A percentile compares a stretch with the other conserved stretches of the same genome.
Conservation (phyloP, 35 echinoderm and acorn worm species). For the Holothuria glaberrima region DNA sequence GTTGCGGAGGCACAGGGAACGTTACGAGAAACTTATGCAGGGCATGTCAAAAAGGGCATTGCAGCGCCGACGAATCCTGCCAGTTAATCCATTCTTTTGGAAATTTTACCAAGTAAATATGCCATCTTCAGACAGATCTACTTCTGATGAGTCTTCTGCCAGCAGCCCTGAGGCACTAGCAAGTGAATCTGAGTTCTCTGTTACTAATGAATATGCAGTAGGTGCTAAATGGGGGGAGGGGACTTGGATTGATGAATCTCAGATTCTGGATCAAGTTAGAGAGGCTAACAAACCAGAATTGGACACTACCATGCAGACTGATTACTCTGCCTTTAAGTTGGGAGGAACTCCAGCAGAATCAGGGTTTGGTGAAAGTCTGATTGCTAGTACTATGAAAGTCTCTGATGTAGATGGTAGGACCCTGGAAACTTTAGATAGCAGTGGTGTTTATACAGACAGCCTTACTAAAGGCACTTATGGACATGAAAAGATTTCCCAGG, state of each 20-base stretch:
- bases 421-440: conserved; percentile 25
- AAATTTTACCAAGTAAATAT: conserved; percentile 23
- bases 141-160: background rate
- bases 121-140: too few relatives aligned
- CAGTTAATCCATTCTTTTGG: conserved; percentile 51
- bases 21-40: conserved; percentile 62
- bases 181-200: background rate
- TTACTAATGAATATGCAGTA: background rate
- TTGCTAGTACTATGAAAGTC: background rate
- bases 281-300: background rate
- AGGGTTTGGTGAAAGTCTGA: background rate
- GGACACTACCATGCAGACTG: conserved; percentile 20
- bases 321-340: conserved; percentile 35
- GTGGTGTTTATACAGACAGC: conserved; percentile 68
- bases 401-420: conserved; percentile 2
- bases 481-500: conserved; percentile 47
- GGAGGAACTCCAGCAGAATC: conserved; percentile 9
- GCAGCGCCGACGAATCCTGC: conserved; percentile 37
- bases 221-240: background rate
- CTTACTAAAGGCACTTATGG: background rate
- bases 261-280: background rate
- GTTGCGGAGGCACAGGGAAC: conserved; percentile 58
- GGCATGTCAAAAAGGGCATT: background rate
- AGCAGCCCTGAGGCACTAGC: background rate
- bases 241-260: too few relatives aligned